These are phyloP conservation scores for Amyelois transitella DNA, from an alignment of 1,140 invertebrate genomes.

Conservation along the genomic window DNA sequence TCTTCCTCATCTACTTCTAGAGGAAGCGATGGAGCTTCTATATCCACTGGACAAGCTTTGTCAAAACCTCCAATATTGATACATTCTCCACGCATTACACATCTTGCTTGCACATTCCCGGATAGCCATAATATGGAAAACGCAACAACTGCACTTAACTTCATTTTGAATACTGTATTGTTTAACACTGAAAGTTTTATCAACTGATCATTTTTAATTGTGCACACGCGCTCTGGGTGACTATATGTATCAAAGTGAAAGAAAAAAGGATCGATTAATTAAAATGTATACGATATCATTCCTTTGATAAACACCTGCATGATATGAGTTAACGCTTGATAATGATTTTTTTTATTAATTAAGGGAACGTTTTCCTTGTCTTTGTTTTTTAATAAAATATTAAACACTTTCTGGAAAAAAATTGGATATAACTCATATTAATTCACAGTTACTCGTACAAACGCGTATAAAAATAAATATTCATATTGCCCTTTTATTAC, in stretches of 20 bases:
- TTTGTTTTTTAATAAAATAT: not conserved
- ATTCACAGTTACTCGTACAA: too few relatives aligned
- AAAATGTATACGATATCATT: not conserved
- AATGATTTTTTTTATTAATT: not conserved
- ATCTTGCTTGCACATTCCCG: conserved; percentile 31
- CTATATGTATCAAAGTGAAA: not conserved
- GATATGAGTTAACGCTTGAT: not conserved
- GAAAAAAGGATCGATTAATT: not conserved
- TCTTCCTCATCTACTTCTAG: conserved; percentile 21
- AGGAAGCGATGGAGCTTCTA: conserved; percentile 63
- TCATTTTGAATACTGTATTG: conserved; percentile 19
- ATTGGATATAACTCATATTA: too few relatives aligned
- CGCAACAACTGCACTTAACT: conserved; percentile 14
- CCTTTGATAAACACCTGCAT: not conserved
- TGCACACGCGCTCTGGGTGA: not conserved
- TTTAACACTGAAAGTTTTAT: not conserved
- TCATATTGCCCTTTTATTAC: too few relatives aligned
- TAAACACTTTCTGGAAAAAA: too few relatives aligned
- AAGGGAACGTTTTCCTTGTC: not conserved
- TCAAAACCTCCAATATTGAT: conserved; percentile 22
- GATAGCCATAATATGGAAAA: conserved; percentile 25
- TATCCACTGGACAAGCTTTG: conserved; percentile 70
- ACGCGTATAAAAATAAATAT: too few relatives aligned
- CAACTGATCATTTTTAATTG: not conserved
- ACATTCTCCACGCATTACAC: conserved; percentile 46